Evolutionary conservation across 2,113 vertebrate species (phyloP).

Genomic region (Salvator merianae): DNA sequence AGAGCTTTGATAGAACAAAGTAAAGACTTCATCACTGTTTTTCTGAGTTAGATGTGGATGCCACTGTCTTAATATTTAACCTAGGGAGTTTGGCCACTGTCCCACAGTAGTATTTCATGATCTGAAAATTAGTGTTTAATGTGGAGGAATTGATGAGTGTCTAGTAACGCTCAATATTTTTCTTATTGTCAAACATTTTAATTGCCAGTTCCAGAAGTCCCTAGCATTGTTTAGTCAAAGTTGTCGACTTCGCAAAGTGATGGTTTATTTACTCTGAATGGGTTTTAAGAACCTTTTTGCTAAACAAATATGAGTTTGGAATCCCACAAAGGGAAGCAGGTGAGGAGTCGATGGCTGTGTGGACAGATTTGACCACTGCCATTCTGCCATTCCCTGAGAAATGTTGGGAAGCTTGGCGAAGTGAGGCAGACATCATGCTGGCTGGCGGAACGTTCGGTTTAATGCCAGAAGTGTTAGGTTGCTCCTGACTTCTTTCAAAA

Average conservation of each 20-base stretch:
- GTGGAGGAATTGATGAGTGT: not conserved
- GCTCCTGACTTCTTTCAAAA: constrained; percentile 7
- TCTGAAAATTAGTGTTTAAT: not conserved
- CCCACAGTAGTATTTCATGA: not conserved
- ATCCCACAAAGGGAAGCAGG: not conserved
- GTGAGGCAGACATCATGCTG: not conserved
- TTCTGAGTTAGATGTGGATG: not conserved
- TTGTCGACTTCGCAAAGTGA: too few relatives aligned
- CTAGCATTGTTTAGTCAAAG: too few relatives aligned
- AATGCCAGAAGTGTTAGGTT: not conserved
- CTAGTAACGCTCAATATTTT: not conserved
- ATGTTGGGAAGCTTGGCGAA: not conserved
- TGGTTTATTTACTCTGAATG: too few relatives aligned
- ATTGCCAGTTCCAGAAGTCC: too few relatives aligned
- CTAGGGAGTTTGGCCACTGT: too few relatives aligned
- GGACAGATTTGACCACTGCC: not conserved
- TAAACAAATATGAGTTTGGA: not conserved
- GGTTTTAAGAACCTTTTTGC: not conserved
- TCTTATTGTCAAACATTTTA: too few relatives aligned
- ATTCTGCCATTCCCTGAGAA: not conserved
- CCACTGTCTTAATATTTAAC: too few relatives aligned
- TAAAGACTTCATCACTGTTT: not conserved
- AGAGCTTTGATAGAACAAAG: not conserved
- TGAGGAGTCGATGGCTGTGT: too few relatives aligned
- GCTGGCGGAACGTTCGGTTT: not conserved